A percentile compares a stretch with the other conserved stretches of the same genome.
Evolutionary conservation across 2,113 vertebrate genomes (phyloP).

Genomic region (Sinocyclocheilus grahami): DNA sequence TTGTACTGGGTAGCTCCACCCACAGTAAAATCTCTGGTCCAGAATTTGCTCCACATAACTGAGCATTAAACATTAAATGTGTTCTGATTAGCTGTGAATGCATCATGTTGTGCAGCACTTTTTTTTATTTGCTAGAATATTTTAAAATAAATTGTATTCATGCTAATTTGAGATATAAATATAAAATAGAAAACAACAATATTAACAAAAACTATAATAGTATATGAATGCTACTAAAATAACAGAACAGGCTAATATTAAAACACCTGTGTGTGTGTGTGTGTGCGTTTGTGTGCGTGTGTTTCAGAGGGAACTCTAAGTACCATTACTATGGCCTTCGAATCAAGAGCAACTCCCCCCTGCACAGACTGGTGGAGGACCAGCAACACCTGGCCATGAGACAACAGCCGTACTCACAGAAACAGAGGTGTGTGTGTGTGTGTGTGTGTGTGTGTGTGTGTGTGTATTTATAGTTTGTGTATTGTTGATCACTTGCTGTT

Average conservation of each 20-base stretch:
- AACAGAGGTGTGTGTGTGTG: constrained; percentile 79
- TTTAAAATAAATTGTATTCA: too few relatives aligned
- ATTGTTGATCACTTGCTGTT: not conserved
- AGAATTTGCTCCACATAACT: not conserved
- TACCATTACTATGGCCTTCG: constrained; percentile 93
- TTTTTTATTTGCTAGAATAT: too few relatives aligned
- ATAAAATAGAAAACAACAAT: too few relatives aligned
- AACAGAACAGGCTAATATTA: not conserved
- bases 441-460: not conserved
- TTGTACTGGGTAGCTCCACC: not conserved
- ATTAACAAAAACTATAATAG: not conserved
- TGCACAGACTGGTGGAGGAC: constrained; percentile 88
- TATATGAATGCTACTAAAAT: not conserved
- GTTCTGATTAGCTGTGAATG: too few relatives aligned
- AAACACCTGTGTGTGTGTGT: not conserved
- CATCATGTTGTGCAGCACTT: too few relatives aligned
- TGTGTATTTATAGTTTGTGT: not conserved
- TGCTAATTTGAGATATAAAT: too few relatives aligned
- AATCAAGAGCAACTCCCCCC: constrained; percentile 87
- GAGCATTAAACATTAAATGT: not conserved
- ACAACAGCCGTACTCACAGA: constrained; percentile 91
- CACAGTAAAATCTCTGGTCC: not conserved
- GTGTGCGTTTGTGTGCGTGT: too few relatives aligned
- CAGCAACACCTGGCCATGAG: constrained; percentile 92
- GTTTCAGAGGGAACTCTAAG: constrained; percentile 88